Conservation (phyloP, 2,797 vertebrate species). For the Falco novaeseelandiae region DNA sequence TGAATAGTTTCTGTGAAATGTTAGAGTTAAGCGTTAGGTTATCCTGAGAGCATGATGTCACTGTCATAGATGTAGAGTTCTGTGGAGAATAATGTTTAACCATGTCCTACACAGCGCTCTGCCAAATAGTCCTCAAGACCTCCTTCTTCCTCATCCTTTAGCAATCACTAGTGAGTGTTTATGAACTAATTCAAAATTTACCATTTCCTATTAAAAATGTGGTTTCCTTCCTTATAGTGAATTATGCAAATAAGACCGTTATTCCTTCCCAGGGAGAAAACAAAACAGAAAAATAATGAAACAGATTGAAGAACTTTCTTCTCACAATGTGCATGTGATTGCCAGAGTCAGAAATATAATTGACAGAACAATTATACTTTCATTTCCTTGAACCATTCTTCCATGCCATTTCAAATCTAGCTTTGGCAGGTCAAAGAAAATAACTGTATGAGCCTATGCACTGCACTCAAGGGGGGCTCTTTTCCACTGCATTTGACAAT, state of each 20-base stretch:
- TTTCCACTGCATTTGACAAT: neutral
- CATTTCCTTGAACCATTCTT: neutral
- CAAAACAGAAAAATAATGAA: neutral
- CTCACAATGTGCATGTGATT: neutral
- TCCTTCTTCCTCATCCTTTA: neutral
- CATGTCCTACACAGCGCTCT: neutral
- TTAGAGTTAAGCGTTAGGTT: neutral
- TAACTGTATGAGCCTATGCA: neutral
- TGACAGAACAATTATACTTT: neutral
- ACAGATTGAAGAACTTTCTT: neutral
- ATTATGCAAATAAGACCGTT: neutral
- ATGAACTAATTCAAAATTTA: neutral
- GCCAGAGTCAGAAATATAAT: neutral
- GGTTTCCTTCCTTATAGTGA: neutral
- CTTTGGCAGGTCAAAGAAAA: neutral
- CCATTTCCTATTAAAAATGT: neutral
- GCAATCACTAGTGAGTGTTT: neutral
- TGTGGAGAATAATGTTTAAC: neutral
- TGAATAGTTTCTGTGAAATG: neutral
- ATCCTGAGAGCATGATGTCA: neutral
- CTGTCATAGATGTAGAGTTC: neutral
- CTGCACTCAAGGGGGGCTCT: neutral
- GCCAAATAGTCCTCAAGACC: neutral
- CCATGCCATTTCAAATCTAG: neutral
- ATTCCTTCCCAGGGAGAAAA: neutral